phyloP scores from a whole-genome alignment of 2,888 invertebrate genomes.

The Mythimna pallens region DNA sequence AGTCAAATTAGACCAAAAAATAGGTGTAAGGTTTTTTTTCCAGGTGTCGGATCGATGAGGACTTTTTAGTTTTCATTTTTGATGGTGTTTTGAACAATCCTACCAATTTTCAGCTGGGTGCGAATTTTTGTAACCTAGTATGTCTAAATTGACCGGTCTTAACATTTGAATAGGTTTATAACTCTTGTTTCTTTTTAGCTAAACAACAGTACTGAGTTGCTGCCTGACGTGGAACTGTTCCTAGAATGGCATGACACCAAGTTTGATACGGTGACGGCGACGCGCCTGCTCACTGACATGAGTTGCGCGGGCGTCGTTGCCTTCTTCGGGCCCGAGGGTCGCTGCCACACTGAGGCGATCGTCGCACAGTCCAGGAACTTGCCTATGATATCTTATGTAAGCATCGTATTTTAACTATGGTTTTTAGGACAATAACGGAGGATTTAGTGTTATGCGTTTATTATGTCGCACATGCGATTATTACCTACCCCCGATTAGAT shows the following conservation, averaged over 20 bases:
- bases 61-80: too few relatives aligned
- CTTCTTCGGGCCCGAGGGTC: slow-evolving; percentile 98
- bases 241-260: slow-evolving; percentile 96
- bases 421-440: background rate
- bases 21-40: too few relatives aligned
- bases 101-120: too few relatives aligned
- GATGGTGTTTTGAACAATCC: too few relatives aligned
- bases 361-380: slow-evolving; percentile 98
- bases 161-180: background rate
- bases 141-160: background rate
- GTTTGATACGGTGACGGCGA: slow-evolving; percentile 96
- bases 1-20: too few relatives aligned
- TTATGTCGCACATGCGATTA: too few relatives aligned
- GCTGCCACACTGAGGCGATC: slow-evolving; percentile 98
- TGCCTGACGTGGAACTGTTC: slow-evolving; percentile 94
- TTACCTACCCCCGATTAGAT: background rate
- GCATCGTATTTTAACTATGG: slow-evolving; percentile 73
- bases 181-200: slow-evolving; percentile 88
- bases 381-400: slow-evolving; percentile 99
- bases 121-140: too few relatives aligned
- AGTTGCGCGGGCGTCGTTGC: slow-evolving; percentile 97
- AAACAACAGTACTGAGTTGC: slow-evolving; percentile 92
- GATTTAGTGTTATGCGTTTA: background rate
- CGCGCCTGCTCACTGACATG: slow-evolving; percentile 96
- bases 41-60: too few relatives aligned